Conservation (phyloP, 2,113 vertebrate genomes). For the Poecilia latipinna region DNA sequence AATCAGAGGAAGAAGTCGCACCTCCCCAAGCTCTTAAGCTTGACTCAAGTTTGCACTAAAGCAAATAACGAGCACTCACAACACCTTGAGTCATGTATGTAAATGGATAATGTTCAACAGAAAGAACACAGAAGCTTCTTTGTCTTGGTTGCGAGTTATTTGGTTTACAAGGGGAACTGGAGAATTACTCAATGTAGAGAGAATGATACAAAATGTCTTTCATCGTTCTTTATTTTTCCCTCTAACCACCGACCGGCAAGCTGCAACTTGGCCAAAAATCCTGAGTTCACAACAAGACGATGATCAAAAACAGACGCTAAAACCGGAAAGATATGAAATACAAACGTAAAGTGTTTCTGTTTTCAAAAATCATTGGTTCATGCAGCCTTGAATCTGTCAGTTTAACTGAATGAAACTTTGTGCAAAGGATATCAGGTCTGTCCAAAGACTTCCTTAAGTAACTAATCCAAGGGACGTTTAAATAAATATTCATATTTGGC, state of each 20-base stretch:
- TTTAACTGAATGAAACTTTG: background rate
- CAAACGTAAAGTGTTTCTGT: no score
- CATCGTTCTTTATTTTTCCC: background rate
- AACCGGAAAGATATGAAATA: background rate
- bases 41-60: background rate
- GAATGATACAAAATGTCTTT: background rate
- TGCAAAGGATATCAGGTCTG: background rate
- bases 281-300: background rate
- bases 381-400: background rate
- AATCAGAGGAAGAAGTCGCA: background rate
- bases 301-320: background rate
- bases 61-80: background rate
- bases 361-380: background rate
- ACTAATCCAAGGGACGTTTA: background rate
- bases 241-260: background rate
- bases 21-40: background rate
- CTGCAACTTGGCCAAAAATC: background rate
- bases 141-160: background rate
- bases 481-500: background rate
- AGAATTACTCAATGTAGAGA: background rate
- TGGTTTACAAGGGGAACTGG: background rate
- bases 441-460: background rate
- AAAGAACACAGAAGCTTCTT: background rate
- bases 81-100: background rate
- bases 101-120: background rate